Evolutionary conservation across 92 coral and sea anemone genomes (phyloP), one percentile per base, ranked within the genome.

Genomic region (Heliopora coerulea): DNA sequence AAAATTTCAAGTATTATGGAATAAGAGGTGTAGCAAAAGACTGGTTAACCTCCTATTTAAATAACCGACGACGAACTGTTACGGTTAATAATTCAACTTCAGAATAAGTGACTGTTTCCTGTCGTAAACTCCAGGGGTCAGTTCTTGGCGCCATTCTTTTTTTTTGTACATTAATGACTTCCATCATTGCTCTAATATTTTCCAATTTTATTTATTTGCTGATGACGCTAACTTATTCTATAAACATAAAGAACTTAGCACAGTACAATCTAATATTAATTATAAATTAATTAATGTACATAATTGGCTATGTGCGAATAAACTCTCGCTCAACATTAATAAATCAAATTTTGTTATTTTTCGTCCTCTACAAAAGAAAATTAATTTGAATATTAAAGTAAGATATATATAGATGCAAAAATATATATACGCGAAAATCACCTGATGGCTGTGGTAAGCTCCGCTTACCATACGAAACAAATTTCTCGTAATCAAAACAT

Each of bases 121-220:
- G 84, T 44, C 85, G 88, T 24, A 59, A 79, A 17, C 84, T 80
- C 15, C 82, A 81, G 82, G 79, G 83, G 31, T 78, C 79, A 26
- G 87, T 83, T 17, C 74, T 83, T 19, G 87, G 83, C 17, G 79
- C 80, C 17, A 49, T 82, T 24, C 31, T 79, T 34, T 84, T 84
- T 35, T 19, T 79, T 32, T 84, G 13, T 84, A 84, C 56, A 68
- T 84, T 8, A 84, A 84, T 66, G 78, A 76, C 21, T 41, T 81
- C 46, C 31, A 82, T 40, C 44, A 19, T 31, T 65, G 76, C 17
- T 84, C 84, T 56, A 39, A 42, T 49, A 8, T 46, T 20, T 72
- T 79, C 7, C 81, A 84, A 12, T 84, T 79, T 23, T 80, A 84
- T 37, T 44, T 84, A 32, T 84, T 84, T 79, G 88, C 88, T 46